Base-by-base conservation (phyloP, 2,113 vertebrate genomes). In the Petromus typicus region DNA sequence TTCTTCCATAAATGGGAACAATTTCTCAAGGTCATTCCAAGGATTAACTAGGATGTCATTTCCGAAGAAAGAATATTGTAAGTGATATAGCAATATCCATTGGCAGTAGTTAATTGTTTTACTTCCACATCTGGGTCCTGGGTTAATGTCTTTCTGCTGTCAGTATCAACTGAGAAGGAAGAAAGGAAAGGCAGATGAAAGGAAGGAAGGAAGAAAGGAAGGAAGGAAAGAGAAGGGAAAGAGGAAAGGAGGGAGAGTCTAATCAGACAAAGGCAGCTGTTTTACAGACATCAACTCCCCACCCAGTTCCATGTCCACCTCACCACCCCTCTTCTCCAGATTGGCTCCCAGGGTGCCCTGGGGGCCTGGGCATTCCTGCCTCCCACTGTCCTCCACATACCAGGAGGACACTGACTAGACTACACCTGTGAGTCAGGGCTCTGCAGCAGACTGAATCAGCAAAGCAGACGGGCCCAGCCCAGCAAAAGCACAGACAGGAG, bases 1-100 rank as follows among this genome's bases (percentile, higher is more conserved):
- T 83, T 96, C 10, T 45, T 82, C 86, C 57, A 1, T 76, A 45
- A 78, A 25, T 48, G 14, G 8, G 54, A 23, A 69, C 37, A 10
- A 45, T 61, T n/a, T 87, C 93, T 94, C 45, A 22, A 40, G 45
- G n/a, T 66, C 71, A 34, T 87, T 27, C 64, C 69, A 61, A 84
- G 20, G 7, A 82, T 82, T 91, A 81, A 64, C 16, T 75, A 56
- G 16, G 37, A 43, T 4, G 32, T 43, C 45, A 30, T 14, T 76
- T 85, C 63, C 1, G 10, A 64, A 80, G 48, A n/a, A 51, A 61
- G 30, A 20, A 17, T 66, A 66, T 1, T 3, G 13, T 32, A 71
- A 63, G 17, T 3, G 27, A 45, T 25, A 5, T 22, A 66, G 37
- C 5, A 32, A 43, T 23, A 54, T 3, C 40, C 34, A 67, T 9